These are phyloP conservation scores for Oncorhynchus kisutch DNA, from an alignment of 2,113 vertebrate species.

Conservation along the genomic window DNA sequence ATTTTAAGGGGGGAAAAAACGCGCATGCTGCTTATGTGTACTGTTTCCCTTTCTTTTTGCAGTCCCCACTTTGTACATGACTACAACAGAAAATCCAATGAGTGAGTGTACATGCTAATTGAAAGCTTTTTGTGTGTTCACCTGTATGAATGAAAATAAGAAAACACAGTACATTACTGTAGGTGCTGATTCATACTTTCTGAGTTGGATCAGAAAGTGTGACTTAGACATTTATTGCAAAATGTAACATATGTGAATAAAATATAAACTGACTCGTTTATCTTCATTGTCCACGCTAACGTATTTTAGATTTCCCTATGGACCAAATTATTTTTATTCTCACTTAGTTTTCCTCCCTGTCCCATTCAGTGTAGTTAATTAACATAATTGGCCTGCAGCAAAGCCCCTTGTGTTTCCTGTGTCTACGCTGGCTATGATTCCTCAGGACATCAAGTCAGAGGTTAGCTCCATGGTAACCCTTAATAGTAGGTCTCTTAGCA, in stretches of 20 bases:
- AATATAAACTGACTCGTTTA: conserved; percentile 71
- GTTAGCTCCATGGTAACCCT: conserved; percentile 43
- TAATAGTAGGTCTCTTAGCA: not conserved
- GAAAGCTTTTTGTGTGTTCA: conserved; percentile 78
- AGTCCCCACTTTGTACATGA: conserved; percentile 83
- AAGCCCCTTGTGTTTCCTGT: conserved; percentile 25
- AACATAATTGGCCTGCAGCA: conserved; percentile 27
- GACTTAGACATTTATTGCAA: conserved; percentile 87
- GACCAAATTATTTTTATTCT: not conserved
- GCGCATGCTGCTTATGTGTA: conserved; percentile 91
- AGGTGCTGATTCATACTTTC: conserved; percentile 91
- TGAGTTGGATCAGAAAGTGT: conserved; percentile 84
- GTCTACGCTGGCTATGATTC: conserved; percentile 39
- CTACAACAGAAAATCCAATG: conserved; percentile 73
- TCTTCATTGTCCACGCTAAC: conserved; percentile 7
- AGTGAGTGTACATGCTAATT: conserved; percentile 79
- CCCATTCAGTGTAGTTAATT: conserved; percentile 4
- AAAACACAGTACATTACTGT: conserved; percentile 99
- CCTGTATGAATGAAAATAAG: conserved; percentile 84
- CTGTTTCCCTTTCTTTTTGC: conserved; percentile 75
- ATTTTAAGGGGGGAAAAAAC: conserved; percentile 27
- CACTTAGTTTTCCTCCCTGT: not conserved
- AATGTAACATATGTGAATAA: conserved; percentile 99
- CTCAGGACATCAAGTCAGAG: conserved; percentile 16
- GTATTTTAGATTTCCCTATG: not conserved